Conservation (phyloP, 1,140 invertebrate species). For the Halictus rubicundus region DNA sequence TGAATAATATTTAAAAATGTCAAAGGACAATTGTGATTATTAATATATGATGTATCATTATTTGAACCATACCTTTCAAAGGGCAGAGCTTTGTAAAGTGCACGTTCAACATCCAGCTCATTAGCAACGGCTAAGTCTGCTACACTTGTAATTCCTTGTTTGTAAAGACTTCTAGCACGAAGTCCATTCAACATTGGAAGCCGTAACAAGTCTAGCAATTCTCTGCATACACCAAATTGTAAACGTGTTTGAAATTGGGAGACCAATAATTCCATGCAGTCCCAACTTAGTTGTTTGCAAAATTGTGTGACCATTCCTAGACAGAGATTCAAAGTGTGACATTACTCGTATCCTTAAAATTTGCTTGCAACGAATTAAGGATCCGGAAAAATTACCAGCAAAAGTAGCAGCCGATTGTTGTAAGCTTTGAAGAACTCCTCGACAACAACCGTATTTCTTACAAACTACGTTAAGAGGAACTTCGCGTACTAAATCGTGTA, state of each 20-base stretch:
- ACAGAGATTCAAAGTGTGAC: conserved; percentile 23
- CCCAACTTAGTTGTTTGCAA: conserved; percentile 96
- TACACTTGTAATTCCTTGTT: conserved; percentile 90
- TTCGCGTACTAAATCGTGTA: conserved; percentile 97
- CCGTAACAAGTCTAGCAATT: conserved; percentile 95
- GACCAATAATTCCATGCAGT: conserved; percentile 92
- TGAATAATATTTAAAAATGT: neutral
- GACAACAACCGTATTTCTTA: conserved; percentile 90
- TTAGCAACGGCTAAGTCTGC: conserved; percentile 89
- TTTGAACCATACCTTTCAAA: conserved; percentile 85
- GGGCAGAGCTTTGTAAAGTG: conserved; percentile 89
- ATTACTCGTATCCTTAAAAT: neutral
- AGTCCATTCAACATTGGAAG: conserved; percentile 91
- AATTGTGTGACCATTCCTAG: conserved; percentile 95
- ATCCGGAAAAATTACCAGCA: conserved; percentile 85
- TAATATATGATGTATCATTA: conserved; percentile 7
- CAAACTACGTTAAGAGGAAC: conserved; percentile 89
- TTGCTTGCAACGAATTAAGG: neutral
- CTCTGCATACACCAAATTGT: conserved; percentile 95
- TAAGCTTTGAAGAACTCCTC: conserved; percentile 94
- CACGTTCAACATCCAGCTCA: conserved; percentile 86
- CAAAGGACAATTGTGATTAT: neutral
- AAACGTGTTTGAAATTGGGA: conserved; percentile 96
- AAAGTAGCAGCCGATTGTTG: conserved; percentile 98
- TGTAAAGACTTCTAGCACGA: conserved; percentile 91